Conservation (phyloP, 2,113 vertebrate species). For the Xiphophorus hellerii region DNA sequence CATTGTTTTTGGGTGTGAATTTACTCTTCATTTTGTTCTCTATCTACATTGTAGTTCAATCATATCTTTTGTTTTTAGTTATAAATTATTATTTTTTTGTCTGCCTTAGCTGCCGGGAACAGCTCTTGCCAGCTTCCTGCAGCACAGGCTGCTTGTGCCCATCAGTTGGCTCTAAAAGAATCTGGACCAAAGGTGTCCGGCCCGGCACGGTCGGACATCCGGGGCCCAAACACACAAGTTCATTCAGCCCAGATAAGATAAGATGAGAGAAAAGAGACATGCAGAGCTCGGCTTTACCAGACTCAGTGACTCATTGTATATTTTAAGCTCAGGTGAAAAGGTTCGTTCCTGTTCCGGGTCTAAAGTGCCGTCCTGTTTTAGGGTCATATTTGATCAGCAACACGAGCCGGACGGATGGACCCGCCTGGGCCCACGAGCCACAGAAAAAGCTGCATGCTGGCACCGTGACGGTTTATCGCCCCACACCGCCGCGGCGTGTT, state of each 20-base stretch:
- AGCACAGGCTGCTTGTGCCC: background rate
- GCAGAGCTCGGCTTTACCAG: background rate
- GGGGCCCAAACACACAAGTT: background rate
- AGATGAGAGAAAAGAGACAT: background rate
- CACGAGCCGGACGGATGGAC: slow-evolving; percentile 28
- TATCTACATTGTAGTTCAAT: too few relatives aligned
- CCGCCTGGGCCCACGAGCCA: slow-evolving; percentile 20
- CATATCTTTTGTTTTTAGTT: background rate
- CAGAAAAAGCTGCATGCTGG: background rate
- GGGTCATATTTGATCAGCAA: slow-evolving; percentile 56
- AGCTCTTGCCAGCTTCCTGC: too few relatives aligned
- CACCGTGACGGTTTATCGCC: background rate
- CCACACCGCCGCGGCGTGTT: background rate
- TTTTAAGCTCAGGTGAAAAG: slow-evolving; percentile 12
- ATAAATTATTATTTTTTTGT: background rate
- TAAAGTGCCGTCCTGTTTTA: slow-evolving; percentile 16
- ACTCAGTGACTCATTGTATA: background rate
- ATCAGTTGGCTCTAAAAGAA: slow-evolving; percentile 27
- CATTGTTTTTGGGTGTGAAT: too few relatives aligned
- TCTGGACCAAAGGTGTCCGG: slow-evolving; percentile 58
- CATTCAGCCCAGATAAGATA: slow-evolving; percentile 7
- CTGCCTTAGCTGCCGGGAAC: background rate
- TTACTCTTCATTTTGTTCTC: too few relatives aligned
- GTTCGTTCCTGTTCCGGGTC: slow-evolving; percentile 6
- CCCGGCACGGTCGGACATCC: background rate